Conservation (phyloP, 2,888 invertebrate species). For the Drosophila bunnanda region DNA sequence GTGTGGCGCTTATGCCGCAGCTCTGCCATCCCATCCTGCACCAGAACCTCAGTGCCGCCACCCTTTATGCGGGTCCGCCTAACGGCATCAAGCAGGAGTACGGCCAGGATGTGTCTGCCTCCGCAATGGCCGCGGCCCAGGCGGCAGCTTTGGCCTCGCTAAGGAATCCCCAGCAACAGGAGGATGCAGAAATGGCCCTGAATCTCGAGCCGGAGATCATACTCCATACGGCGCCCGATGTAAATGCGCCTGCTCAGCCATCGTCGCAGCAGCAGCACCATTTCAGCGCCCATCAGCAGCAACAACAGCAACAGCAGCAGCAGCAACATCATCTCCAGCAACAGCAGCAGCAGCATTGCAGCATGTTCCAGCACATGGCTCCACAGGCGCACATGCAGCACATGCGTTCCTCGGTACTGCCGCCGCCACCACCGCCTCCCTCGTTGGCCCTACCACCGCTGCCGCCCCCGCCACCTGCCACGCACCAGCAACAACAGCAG, state of each 20-base stretch:
- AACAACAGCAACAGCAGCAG: conserved; percentile 45
- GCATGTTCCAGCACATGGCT: conserved; percentile 83
- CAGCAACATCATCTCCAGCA: conserved; percentile 67
- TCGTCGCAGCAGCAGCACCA: conserved; percentile 64
- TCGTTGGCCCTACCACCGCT: conserved; percentile 61
- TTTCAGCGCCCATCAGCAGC: conserved; percentile 72
- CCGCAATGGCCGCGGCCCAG: conserved; percentile 70
- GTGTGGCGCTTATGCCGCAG: conserved; percentile 82
- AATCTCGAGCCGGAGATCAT: conserved; percentile 82
- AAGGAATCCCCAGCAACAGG: conserved; percentile 54
- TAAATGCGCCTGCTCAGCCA: conserved; percentile 78
- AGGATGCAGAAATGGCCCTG: conserved; percentile 77
- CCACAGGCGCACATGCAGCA: conserved; percentile 83
- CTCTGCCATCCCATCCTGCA: conserved; percentile 82
- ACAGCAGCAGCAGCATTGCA: conserved; percentile 79
- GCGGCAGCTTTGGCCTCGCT: conserved; percentile 67
- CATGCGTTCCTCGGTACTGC: conserved; percentile 74
- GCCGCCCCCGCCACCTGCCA: conserved; percentile 57
- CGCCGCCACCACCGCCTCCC: conserved; percentile 74
- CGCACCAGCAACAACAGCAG: conserved; percentile 35
- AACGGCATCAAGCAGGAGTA: conserved; percentile 83
- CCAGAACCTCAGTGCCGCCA: conserved; percentile 81
- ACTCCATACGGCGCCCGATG: conserved; percentile 79
- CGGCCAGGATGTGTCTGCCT: conserved; percentile 67
- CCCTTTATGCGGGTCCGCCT: conserved; percentile 73